phyloP scores from a whole-genome alignment of 2,888 invertebrate genomes.

The Apamea epomidion region DNA sequence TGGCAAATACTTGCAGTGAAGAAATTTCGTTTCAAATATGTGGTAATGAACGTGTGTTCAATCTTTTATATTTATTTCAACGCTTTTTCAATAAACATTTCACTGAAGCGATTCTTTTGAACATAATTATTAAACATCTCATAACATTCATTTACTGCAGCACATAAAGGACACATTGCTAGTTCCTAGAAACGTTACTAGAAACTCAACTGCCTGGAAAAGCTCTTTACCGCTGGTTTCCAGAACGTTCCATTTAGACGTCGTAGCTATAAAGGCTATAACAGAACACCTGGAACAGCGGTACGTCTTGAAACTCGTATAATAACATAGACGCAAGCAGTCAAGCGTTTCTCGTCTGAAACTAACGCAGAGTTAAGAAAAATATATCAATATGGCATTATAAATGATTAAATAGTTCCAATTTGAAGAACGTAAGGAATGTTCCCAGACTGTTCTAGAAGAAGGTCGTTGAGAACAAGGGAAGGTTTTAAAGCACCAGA shows the following conservation, averaged over 20 bases:
- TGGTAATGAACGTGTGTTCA: neutral
- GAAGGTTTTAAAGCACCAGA: neutral
- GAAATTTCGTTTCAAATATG: slow-evolving; percentile 11
- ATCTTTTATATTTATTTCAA: slow-evolving; percentile 5
- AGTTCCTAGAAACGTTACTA: slow-evolving; percentile 9
- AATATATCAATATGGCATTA: slow-evolving; percentile 30
- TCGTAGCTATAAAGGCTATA: slow-evolving; percentile 42
- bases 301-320: slow-evolving; percentile 58
- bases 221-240: slow-evolving; percentile 16
- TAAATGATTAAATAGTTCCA: no score
- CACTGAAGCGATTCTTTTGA: neutral
- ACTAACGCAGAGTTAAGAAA: slow-evolving; percentile 35
- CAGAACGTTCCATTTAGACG: slow-evolving; percentile 44
- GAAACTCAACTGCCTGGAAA: slow-evolving; percentile 42
- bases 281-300: slow-evolving; percentile 51
- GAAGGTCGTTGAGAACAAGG: neutral
- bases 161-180: neutral
- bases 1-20: slow-evolving; percentile 10
- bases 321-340: slow-evolving; percentile 55
- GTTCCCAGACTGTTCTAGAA: neutral
- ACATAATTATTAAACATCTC: neutral
- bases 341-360: slow-evolving; percentile 43
- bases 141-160: neutral
- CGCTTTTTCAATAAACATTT: neutral
- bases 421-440: no score